Base-by-base conservation (phyloP, 1,140 invertebrate genomes). In the Homalodisca vitripennis region DNA sequence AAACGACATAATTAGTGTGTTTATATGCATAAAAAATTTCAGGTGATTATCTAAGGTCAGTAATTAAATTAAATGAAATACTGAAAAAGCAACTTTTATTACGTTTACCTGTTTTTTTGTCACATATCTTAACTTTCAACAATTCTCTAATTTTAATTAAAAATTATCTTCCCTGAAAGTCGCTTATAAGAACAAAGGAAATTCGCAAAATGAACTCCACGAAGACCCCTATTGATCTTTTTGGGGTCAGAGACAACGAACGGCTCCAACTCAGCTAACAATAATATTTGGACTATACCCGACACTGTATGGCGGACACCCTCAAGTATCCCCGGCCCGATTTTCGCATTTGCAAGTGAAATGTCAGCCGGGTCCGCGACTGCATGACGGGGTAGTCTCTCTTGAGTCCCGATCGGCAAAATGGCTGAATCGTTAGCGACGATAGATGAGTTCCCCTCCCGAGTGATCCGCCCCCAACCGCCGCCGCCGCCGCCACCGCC, bases 271-370 rank as follows among this genome's bases (percentile, higher is more conserved):
- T 51, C 48, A 6, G 48, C 17, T 51, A 51, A 51, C 48, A 51
- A 51, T 51, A 51, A 51, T 51, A 51, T 51, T 51, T 51, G 48
- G 48, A 3, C 48, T 51, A 51, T 51, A 51, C 22, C 22, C 22
- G 48, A 51, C 48, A 51, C 48, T n/a, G 48, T 51, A 51, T 51
- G 14, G 2, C 48, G 48, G 14, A n/a, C 48, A 22, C 48, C 48
- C 48, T 51, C 48, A 51, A 51, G 48, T 51, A 51, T 51, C n/a
- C n/a, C 14, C 3, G 3, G 48, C n/a, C n/a, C n/a, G n/a, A n/a
- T n/a, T n/a, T n/a, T n/a, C n/a, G n/a, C n/a, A 51, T 51, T 51
- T 51, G 48, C 48, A 51, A 51, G 48, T 51, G 22, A 51, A 51
- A 51, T 51, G 22, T 51, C 48, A n/a, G n/a, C n/a, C n/a, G 48